phyloP scores from a whole-genome alignment of 1,140 invertebrate genomes.

The Sycophaga agraensis region DNA sequence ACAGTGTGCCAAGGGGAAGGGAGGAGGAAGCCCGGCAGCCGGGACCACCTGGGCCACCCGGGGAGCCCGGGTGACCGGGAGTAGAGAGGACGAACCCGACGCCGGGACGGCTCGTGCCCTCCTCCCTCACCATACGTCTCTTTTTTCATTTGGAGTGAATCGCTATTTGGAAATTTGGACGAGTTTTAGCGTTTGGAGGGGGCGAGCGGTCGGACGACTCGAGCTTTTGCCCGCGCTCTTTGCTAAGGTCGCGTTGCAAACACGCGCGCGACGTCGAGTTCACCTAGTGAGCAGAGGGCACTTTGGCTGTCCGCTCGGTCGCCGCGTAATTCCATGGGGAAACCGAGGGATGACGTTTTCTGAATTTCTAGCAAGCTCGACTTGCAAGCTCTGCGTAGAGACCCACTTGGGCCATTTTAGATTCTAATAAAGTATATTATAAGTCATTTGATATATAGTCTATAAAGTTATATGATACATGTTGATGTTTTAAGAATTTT shows the following conservation, averaged over 20 bases:
- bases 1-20: neutral
- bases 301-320: neutral
- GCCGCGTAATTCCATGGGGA: neutral
- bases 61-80: too few relatives aligned
- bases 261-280: too few relatives aligned
- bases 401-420: slow-evolving; percentile 3
- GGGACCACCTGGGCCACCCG: too few relatives aligned
- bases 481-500: slow-evolving; percentile 33
- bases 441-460: slow-evolving; percentile 32
- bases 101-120: neutral
- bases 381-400: neutral
- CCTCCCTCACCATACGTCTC: neutral
- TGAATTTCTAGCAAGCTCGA: neutral
- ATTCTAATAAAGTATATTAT: slow-evolving; percentile 24
- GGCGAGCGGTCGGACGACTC: neutral
- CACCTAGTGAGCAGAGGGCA: too few relatives aligned
- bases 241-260: too few relatives aligned
- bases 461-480: slow-evolving; percentile 30
- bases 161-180: neutral
- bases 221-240: neutral
- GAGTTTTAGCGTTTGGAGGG: too few relatives aligned
- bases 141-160: slow-evolving; percentile 15
- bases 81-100: too few relatives aligned
- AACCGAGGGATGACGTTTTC: slow-evolving; percentile 7
- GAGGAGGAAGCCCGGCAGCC: neutral